Conservation (phyloP, 2,113 vertebrate species). For the Campylomormyrus tamandua region DNA sequence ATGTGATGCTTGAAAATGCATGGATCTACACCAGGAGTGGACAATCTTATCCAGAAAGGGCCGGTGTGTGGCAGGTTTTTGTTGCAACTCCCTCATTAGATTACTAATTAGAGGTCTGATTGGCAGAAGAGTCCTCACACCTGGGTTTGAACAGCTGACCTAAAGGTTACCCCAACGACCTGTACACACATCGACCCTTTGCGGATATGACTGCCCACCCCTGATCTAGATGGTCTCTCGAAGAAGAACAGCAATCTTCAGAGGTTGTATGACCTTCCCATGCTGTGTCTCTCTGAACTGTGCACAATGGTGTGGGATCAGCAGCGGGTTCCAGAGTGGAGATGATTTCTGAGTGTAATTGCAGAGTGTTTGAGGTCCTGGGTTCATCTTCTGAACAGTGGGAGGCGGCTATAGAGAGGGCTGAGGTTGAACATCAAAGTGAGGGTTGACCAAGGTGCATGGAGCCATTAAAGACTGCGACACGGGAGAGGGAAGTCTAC, state of each 20-base stretch:
- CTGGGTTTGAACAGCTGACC: no score
- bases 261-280: not conserved
- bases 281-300: not conserved
- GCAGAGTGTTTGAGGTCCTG: not conserved
- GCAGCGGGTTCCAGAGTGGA: not conserved
- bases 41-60: no score
- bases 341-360: not conserved
- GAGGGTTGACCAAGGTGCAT: slow-evolving; percentile 28
- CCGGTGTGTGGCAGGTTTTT: no score
- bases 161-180: no score
- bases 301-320: not conserved
- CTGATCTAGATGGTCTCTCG: not conserved
- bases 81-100: no score
- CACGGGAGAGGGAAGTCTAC: slow-evolving; percentile 46
- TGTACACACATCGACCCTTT: no score
- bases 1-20: not conserved
- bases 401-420: not conserved
- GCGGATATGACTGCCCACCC: no score
- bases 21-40: not conserved
- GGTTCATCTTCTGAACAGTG: not conserved
- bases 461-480: slow-evolving; percentile 51
- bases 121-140: no score
- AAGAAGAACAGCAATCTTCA: not conserved
- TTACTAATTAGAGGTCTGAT: no score
- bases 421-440: not conserved